A percentile compares a stretch with the other conserved stretches of the same genome.
phyloP scores from a whole-genome alignment of 2,888 invertebrate species.

The Ellobium chinense region DNA sequence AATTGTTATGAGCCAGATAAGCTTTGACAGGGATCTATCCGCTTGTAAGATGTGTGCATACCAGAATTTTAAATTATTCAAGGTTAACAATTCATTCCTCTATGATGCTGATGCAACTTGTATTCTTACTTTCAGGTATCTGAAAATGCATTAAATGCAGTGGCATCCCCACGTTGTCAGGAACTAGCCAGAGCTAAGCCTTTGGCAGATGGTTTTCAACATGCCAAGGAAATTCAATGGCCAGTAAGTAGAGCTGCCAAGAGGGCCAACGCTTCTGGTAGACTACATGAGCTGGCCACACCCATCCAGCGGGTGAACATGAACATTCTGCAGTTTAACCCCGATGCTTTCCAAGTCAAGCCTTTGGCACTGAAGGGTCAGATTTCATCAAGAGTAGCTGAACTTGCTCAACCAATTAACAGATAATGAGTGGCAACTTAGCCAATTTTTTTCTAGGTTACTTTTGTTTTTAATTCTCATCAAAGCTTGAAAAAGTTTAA shows the following conservation, averaged over 20 bases:
- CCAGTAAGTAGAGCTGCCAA: conserved; percentile 66
- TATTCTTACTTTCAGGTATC: conserved; percentile 57
- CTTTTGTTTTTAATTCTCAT: too few species aligned
- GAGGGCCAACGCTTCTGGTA: conserved; percentile 57
- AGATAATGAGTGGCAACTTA: too few species aligned
- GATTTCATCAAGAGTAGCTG: conserved; percentile 62
- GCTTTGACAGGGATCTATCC: too few species aligned
- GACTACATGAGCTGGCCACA: conserved; percentile 63
- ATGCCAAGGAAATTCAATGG: conserved; percentile 68
- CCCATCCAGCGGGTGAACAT: conserved; percentile 73
- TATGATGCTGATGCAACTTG: neutral
- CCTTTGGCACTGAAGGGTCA: conserved; percentile 69
- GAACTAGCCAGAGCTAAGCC: conserved; percentile 71
- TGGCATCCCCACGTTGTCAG: conserved; percentile 63
- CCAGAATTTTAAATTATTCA: too few species aligned
- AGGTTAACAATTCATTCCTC: neutral
- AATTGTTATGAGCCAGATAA: too few species aligned
- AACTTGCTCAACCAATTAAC: conserved; percentile 68
- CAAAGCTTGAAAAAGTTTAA: too few species aligned
- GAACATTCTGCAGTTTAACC: conserved; percentile 76
- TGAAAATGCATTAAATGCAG: conserved; percentile 64
- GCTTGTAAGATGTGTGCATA: too few species aligned
- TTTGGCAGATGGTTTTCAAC: conserved; percentile 66
- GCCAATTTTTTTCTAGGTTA: too few species aligned
- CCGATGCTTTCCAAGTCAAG: conserved; percentile 74